A percentile compares a stretch with the other conserved stretches of the same genome.
phyloP scores from a whole-genome alignment of 2,113 vertebrate genomes.

The Aspidoscelis tigris region DNA sequence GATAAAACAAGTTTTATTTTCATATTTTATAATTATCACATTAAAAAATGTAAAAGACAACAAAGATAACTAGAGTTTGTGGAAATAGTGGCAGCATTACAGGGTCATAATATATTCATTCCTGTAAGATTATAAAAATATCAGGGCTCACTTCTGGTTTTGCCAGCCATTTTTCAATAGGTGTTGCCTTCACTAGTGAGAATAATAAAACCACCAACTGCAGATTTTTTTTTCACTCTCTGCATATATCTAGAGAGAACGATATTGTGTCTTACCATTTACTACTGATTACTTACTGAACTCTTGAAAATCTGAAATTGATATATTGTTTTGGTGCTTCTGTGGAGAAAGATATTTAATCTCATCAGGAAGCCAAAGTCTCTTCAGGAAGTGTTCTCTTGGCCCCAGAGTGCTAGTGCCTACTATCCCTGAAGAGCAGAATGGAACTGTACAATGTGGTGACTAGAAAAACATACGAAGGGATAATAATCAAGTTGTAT shows the following conservation, averaged over 20 bases:
- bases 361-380: constrained; percentile 60
- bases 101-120: constrained; percentile 41
- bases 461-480: constrained; percentile 56
- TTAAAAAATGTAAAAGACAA: constrained; percentile 66
- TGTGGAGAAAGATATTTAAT: constrained; percentile 52
- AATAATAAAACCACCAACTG: constrained; percentile 45
- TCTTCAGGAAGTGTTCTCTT: constrained; percentile 37
- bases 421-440: constrained; percentile 59
- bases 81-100: constrained; percentile 37
- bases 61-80: constrained; percentile 33
- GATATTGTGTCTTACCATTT: constrained; percentile 58
- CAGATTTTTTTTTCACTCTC: constrained; percentile 12
- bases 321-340: constrained; percentile 59
- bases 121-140: constrained; percentile 26
- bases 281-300: constrained; percentile 58
- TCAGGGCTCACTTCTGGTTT: constrained; percentile 37
- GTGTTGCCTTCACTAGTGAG: constrained; percentile 47
- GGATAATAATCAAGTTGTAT: constrained; percentile 29
- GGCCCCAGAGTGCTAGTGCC: constrained; percentile 30
- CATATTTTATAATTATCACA: constrained; percentile 68
- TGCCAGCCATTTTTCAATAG: background rate
- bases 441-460: constrained; percentile 52
- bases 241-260: constrained; percentile 17
- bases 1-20: constrained; percentile 54
- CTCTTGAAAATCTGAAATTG: constrained; percentile 58